phyloP scores from a whole-genome alignment of 2,113 vertebrate genomes.

The Pomatostomus ruficeps region DNA sequence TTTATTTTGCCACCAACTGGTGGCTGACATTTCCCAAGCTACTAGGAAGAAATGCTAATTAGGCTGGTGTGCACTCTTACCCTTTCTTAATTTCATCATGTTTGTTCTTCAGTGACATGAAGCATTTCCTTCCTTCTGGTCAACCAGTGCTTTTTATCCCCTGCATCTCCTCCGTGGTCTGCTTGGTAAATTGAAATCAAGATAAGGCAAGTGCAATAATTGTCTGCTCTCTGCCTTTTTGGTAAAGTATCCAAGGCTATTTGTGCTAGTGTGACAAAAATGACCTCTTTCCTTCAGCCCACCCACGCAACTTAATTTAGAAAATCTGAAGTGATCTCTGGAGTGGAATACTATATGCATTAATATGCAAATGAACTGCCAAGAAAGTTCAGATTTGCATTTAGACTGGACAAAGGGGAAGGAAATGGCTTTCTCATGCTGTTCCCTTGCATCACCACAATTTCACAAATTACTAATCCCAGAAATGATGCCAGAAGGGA shows the following conservation, averaged over 20 bases:
- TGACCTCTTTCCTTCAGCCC: conserved; percentile 54
- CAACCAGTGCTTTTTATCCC: conserved; percentile 19
- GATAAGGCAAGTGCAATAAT: background rate
- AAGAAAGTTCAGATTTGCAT: conserved; percentile 77
- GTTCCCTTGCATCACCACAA: conserved; percentile 57
- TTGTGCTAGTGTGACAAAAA: conserved; percentile 20
- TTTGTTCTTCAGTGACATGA: conserved; percentile 36
- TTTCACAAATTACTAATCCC: conserved; percentile 70
- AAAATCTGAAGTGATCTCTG: conserved; percentile 72
- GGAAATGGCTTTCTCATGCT: conserved; percentile 64
- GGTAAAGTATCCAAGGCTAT: background rate
- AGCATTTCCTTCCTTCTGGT: conserved; percentile 36
- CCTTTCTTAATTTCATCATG: conserved; percentile 66
- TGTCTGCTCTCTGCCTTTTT: background rate
- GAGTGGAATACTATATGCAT: conserved; percentile 67
- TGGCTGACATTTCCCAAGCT: conserved; percentile 79
- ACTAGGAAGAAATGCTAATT: conserved; percentile 79
- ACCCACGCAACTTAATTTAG: conserved; percentile 68
- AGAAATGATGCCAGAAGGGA: conserved; percentile 64
- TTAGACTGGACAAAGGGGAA: conserved; percentile 74
- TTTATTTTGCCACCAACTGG: conserved; percentile 83
- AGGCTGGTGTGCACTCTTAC: conserved; percentile 72
- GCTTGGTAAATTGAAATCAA: background rate
- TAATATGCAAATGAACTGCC: conserved; percentile 76
- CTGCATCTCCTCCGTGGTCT: background rate